These are phyloP conservation scores for Burhinus oedicnemus DNA, from an alignment of 2,113 vertebrate genomes.

Conservation along the genomic window DNA sequence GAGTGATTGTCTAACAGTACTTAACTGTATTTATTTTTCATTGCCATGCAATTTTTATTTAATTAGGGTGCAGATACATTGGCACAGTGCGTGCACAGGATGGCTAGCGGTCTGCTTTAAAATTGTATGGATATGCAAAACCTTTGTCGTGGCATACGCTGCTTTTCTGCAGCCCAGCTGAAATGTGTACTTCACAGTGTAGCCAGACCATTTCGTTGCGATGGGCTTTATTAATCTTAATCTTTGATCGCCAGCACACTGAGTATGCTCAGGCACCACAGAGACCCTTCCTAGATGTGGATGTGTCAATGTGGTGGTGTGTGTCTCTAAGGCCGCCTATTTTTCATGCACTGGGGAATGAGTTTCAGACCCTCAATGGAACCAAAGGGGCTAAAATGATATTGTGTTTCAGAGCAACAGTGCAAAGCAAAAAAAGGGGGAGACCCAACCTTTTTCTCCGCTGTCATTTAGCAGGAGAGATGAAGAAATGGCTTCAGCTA, in stretches of 20 bases:
- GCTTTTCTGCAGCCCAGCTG: background rate
- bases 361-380: background rate
- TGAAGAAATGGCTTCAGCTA: background rate
- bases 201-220: background rate
- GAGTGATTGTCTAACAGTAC: background rate
- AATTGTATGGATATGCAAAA: background rate
- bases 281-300: background rate
- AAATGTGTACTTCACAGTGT: fast-evolving
- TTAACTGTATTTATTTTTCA: background rate
- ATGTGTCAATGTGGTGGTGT: background rate
- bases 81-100: background rate
- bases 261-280: background rate
- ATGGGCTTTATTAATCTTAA: background rate
- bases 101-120: background rate
- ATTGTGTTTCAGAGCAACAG: background rate
- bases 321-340: background rate
- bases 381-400: background rate
- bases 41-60: slow-evolving; percentile 3
- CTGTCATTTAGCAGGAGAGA: slow-evolving; percentile 3
- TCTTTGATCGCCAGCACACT: background rate
- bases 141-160: background rate
- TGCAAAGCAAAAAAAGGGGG: background rate
- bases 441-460: background rate
- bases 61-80: background rate
- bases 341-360: background rate